Base-by-base conservation (phyloP, 2,888 invertebrate genomes). In the Troglohyphantes excavatus region DNA sequence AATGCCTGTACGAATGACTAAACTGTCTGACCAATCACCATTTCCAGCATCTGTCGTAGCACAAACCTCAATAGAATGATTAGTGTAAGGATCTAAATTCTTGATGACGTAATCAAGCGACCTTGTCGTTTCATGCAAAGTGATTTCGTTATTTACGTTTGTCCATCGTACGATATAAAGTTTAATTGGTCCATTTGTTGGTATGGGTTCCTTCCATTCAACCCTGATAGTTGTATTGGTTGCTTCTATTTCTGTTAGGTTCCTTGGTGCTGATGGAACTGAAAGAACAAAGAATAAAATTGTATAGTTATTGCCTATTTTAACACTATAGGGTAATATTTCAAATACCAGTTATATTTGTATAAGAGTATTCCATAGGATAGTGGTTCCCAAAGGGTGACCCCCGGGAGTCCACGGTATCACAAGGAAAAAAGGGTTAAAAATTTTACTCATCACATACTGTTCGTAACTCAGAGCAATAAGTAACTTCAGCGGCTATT, bases 251-350 rank as follows among this genome's bases (percentile, higher is more conserved):
- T 29, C 21, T 17, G 26, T 13, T 46, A 81, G 21, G 19, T 72
- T 13, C 11, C 39, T 70, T 9, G 86, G 86, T 3, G 39, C 17
- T 5, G 61, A 39, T 19, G 86, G 86, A 5, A 29, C 86, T 86
- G 29, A 23, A 43, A 86, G n/a, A n/a, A n/a, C n/a, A n/a, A n/a
- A n/a, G n/a, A n/a, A n/a, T n/a, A n/a, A n/a, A n/a, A n/a, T n/a
- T n/a, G n/a, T n/a, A n/a, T n/a, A n/a, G n/a, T n/a, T n/a, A n/a
- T n/a, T n/a, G n/a, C n/a, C n/a, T n/a, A n/a, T n/a, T n/a, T n/a
- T n/a, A n/a, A n/a, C n/a, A n/a, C n/a, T n/a, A n/a, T n/a, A n/a
- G n/a, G n/a, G n/a, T n/a, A n/a, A n/a, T n/a, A n/a, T n/a, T n/a
- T n/a, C n/a, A n/a, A n/a, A n/a, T n/a, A n/a, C n/a, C n/a, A n/a